A percentile compares a stretch with the other conserved stretches of the same genome.
Evolutionary conservation across 2,888 invertebrate genomes (phyloP).

Genomic region (Bembecia ichneumoniformis): DNA sequence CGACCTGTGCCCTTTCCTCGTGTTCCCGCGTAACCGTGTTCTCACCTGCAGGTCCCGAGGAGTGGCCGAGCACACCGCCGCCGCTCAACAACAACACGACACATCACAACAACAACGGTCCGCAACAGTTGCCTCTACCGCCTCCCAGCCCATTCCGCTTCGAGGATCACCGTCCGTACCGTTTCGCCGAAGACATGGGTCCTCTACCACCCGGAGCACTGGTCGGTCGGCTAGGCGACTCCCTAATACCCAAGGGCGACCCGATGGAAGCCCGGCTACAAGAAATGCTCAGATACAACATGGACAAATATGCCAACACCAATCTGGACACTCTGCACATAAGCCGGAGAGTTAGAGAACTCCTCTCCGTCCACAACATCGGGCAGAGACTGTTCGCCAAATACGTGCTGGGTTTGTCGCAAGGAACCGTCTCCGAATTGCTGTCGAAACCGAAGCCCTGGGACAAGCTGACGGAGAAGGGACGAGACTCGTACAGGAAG

Average conservation of each 20-base stretch:
- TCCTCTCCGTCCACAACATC: slow-evolving; percentile 97
- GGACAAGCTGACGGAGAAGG: slow-evolving; percentile 99
- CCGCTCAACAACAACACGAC: slow-evolving; percentile 71
- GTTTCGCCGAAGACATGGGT: slow-evolving; percentile 88
- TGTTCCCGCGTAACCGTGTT: slow-evolving; percentile 79
- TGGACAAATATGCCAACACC: slow-evolving; percentile 95
- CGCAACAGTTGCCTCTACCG: slow-evolving; percentile 59
- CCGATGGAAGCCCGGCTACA: slow-evolving; percentile 94
- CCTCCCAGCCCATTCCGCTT: slow-evolving; percentile 81
- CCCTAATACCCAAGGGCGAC: slow-evolving; percentile 91
- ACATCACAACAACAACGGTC: slow-evolving; percentile 70
- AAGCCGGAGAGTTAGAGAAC: slow-evolving; percentile 91
- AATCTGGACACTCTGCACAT: slow-evolving; percentile 96
- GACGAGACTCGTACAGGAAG: slow-evolving; percentile 98
- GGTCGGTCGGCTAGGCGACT: slow-evolving; percentile 88
- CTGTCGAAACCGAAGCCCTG: slow-evolving; percentile 99
- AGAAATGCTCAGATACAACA: slow-evolving; percentile 94
- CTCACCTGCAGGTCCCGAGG: slow-evolving; percentile 65
- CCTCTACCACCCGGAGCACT: slow-evolving; percentile 83
- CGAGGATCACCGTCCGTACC: slow-evolving; percentile 85
- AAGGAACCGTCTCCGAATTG: slow-evolving; percentile 98
- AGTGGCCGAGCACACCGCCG: slow-evolving; percentile 64
- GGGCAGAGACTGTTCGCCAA: slow-evolving; percentile 99
- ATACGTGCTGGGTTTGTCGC: slow-evolving; percentile 95
- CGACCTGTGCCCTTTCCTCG: slow-evolving; percentile 73